Conservation (phyloP, 2,888 invertebrate genomes). For the Clitarchus hookeri region DNA sequence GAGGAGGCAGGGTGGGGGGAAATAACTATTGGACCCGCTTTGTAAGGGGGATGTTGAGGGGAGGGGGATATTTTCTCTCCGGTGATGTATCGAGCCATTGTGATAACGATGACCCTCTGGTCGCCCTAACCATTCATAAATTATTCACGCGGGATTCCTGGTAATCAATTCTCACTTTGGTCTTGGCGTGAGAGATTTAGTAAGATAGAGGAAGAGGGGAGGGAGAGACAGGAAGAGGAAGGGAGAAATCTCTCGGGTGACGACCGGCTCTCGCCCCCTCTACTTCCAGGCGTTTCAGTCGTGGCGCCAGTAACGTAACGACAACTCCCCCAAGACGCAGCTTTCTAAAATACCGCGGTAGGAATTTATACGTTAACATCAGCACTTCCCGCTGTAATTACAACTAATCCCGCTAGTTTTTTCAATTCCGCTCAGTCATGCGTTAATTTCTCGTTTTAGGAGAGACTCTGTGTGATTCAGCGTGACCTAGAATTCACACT, state of each 20-base stretch:
- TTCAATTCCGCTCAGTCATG: too few species aligned
- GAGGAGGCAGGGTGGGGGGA: not conserved
- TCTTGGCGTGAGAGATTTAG: not conserved
- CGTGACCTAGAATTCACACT: too few species aligned
- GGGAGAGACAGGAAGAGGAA: not conserved
- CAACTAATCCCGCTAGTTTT: too few species aligned
- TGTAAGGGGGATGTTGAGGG: not conserved
- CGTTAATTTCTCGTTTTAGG: too few species aligned
- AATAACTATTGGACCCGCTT: not conserved
- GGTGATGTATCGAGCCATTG: not conserved
- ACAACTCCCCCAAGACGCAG: too few species aligned
- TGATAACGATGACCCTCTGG: constrained; percentile 1
- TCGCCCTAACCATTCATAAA: not conserved
- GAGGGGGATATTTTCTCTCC: not conserved
- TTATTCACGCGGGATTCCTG: constrained; percentile 3
- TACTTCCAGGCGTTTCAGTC: not conserved
- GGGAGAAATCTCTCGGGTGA: not conserved
- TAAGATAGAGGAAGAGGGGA: not conserved
- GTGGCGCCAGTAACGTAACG: not conserved
- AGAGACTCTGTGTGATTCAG: too few species aligned
- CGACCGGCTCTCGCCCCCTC: not conserved
- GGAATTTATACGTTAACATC: too few species aligned
- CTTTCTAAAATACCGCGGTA: too few species aligned
- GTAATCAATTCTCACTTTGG: constrained; percentile 8
- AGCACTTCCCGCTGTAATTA: too few species aligned